phyloP scores from a whole-genome alignment of 1,140 invertebrate species.

The Protaetia brevitarsis region DNA sequence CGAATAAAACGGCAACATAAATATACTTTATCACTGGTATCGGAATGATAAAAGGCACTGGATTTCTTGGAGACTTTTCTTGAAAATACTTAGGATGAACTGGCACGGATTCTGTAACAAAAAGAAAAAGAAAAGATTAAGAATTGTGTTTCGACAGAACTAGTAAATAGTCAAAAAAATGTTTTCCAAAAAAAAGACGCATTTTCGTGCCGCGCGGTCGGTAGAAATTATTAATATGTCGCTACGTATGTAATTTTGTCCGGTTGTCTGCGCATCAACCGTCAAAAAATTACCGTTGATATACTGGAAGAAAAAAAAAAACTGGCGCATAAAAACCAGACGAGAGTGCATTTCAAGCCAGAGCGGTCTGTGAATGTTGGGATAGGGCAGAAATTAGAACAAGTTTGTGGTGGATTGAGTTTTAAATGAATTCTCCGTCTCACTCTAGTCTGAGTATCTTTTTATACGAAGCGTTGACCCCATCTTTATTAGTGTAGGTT shows the following conservation, averaged over 20 bases:
- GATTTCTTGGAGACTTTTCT: constrained; percentile 27
- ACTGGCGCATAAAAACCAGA: neutral
- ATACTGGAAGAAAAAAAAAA: constrained; percentile 12
- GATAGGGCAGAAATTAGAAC: constrained; percentile 36
- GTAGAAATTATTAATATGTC: constrained; percentile 14
- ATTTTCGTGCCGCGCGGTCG: too few relatives aligned
- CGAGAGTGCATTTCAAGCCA: constrained; percentile 17
- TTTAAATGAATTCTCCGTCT: constrained; percentile 24
- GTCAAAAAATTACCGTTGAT: constrained; percentile 26
- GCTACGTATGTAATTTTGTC: constrained; percentile 20
- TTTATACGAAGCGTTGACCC: constrained; percentile 24
- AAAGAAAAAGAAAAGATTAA: constrained; percentile 32
- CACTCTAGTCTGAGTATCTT: constrained; percentile 19
- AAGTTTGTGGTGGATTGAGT: constrained; percentile 26
- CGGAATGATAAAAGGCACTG: constrained; percentile 44
- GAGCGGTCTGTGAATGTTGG: constrained; percentile 27
- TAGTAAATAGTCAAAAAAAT: constrained; percentile 26
- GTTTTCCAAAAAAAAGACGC: constrained; percentile 18
- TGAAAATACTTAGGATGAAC: constrained; percentile 30
- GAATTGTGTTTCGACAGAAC: too few relatives aligned
- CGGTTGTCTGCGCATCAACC: constrained; percentile 20
- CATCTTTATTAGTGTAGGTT: constrained; percentile 28
- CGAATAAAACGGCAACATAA: constrained; percentile 32
- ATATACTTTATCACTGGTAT: constrained; percentile 41
- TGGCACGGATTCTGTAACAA: constrained; percentile 41